Base-by-base conservation (phyloP, 2,888 invertebrate genomes). In the Calameuta idolon region DNA sequence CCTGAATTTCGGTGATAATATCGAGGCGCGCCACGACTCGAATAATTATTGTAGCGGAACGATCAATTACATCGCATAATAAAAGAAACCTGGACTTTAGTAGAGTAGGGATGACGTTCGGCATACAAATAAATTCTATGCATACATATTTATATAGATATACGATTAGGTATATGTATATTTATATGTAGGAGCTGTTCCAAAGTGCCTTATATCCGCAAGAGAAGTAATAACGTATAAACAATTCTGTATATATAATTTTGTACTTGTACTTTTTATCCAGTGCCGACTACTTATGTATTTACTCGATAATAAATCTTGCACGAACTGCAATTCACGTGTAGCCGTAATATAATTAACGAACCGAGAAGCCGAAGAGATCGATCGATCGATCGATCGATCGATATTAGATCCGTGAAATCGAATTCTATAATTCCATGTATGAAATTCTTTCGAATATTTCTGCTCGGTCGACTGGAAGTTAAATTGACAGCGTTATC, bases 11-110 rank as follows among this genome's bases (percentile, higher is more conserved):
- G 91, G 91, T 31, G 91, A 91, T 77, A 91, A 90, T 80, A 85
- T 90, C 78, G 91, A 91, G 69, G 82, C 85, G 34, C 86, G 90
- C 73, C 91, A 91, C 82, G 91, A 91, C 80, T 83, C 88, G 79
- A 90, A 88, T 82, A 91, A 90, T 84, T 91, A 91, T 79, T 91
- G 91, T 81, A 91, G 91, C 73, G 91, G 91, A 77, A 91, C 91
- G 69, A 91, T 91, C 78, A 91, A 91, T 85, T 91, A 91, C 81
- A 91, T 91, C 84, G 89, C 91, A 87, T 91, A 89, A 89, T 86
- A 80, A 73, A 80, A 73, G 73, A 76, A 81, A 76, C 69, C 76
- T 76, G 75, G 33, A 74, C 34, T 79, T 75, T 75, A 77, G 69
- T 75, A 79, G 76, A 71, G 68, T 80, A 81, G 80, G 78, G 81